Percentiles rank a stretch among this genome's conserved stretches.
phyloP scores from a whole-genome alignment of 2,888 invertebrate genomes.

The Nomada lathburiana region DNA sequence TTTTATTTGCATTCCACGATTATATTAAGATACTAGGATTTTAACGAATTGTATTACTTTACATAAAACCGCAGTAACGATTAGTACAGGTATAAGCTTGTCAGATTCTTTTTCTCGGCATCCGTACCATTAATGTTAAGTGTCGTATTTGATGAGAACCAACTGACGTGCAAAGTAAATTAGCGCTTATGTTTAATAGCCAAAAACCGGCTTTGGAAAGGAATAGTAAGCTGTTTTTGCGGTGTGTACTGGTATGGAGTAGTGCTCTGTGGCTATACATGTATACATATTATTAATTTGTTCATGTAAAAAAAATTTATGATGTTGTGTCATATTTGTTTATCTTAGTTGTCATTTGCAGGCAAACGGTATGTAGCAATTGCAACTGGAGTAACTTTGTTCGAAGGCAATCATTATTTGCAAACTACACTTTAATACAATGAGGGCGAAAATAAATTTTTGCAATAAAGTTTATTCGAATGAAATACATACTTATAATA shows the following conservation, averaged over 20 bases:
- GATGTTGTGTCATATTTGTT: conserved; percentile 37
- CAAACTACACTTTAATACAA: conserved; percentile 20
- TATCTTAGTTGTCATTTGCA: conserved; percentile 20
- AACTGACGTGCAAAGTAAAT: conserved; percentile 49
- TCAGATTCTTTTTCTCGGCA: conserved; percentile 45
- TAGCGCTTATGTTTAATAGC: conserved; percentile 44
- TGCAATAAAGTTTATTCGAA: conserved; percentile 43
- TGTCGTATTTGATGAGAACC: conserved; percentile 49
- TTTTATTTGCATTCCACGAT: conserved; percentile 67
- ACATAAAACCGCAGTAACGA: conserved; percentile 43
- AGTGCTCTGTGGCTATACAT: conserved; percentile 55
- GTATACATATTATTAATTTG: conserved; percentile 49
- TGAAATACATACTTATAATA: conserved; percentile 21
- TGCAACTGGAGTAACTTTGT: conserved; percentile 16
- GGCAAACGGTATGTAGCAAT: conserved; percentile 19
- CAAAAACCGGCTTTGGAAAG: conserved; percentile 52
- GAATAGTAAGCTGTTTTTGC: conserved; percentile 31
- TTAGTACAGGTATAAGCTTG: conserved; percentile 41
- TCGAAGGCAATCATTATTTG: conserved; percentile 16
- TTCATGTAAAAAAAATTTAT: conserved; percentile 42
- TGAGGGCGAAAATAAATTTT: conserved; percentile 16
- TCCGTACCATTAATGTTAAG: conserved; percentile 65
- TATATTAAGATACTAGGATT: conserved; percentile 61
- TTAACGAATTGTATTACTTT: conserved; percentile 63
- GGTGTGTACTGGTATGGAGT: conserved; percentile 42